Percentiles rank a stretch among this genome's conserved stretches.
phyloP scores from a whole-genome alignment of 2,113 vertebrate genomes.

The Lagopus muta region DNA sequence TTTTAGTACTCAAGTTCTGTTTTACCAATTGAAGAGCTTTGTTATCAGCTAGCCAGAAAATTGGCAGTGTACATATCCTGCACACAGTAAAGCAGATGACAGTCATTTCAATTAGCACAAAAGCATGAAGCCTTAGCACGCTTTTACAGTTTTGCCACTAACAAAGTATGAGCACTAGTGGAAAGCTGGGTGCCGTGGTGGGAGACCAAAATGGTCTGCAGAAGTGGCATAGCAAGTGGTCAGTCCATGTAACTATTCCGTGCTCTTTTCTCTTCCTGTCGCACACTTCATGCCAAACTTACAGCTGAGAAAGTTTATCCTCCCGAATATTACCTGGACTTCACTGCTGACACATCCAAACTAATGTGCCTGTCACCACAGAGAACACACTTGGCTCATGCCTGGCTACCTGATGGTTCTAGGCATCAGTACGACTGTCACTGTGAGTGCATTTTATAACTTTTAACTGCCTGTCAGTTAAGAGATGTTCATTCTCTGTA shows the following conservation, averaged over 20 bases:
- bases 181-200: background rate
- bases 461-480: rapidly evolving
- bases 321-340: background rate
- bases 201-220: background rate
- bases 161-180: background rate
- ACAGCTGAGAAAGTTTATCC: background rate
- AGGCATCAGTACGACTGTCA: background rate
- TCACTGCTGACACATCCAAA: background rate
- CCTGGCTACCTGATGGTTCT: background rate
- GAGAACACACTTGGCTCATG: background rate
- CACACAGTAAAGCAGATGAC: background rate
- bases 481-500: background rate
- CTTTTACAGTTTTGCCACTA: background rate
- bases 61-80: background rate
- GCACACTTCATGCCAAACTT: background rate
- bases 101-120: background rate
- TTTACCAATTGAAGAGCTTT: background rate
- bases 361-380: background rate
- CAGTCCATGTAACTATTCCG: background rate
- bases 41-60: background rate
- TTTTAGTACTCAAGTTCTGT: background rate
- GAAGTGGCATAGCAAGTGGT: background rate
- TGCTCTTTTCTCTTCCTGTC: background rate
- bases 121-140: background rate
- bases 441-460: background rate